Evolutionary conservation across 2,797 vertebrate genomes (phyloP).

Genomic region (Notamacropus eugenii): DNA sequence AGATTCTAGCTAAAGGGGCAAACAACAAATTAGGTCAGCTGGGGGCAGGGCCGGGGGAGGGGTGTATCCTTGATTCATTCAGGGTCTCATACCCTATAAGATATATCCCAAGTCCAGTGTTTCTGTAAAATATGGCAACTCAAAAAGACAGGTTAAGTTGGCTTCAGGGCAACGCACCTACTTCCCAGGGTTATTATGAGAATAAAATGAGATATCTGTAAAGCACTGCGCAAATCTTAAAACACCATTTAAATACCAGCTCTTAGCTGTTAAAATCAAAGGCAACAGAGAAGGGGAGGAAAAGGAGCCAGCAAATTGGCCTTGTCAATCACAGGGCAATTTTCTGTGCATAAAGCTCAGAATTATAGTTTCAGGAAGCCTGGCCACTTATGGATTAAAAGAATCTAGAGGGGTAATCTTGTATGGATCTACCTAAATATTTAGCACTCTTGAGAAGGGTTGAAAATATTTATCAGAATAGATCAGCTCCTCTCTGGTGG

Average conservation of each 20-base stretch:
- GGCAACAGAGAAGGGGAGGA: not conserved
- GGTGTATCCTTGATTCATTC: not conserved
- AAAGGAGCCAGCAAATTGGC: not conserved
- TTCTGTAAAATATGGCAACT: not conserved
- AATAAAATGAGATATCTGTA: not conserved
- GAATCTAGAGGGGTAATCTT: not conserved
- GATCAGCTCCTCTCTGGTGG: not conserved
- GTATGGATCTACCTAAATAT: rapidly evolving
- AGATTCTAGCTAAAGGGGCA: not conserved
- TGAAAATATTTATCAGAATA: not conserved
- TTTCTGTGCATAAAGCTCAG: not conserved
- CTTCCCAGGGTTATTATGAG: not conserved
- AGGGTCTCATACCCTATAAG: not conserved
- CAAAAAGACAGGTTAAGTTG: not conserved
- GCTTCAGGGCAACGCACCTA: not conserved
- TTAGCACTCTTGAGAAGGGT: not conserved
- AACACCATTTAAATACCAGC: not conserved
- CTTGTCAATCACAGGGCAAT: not conserved
- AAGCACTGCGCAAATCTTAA: not conserved
- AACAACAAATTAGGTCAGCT: not conserved
- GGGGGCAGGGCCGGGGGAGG: too few species aligned
- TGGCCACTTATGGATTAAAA: rapidly evolving
- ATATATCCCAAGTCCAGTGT: not conserved
- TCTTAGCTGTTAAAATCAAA: not conserved
- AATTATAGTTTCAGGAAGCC: not conserved